Base-by-base conservation (phyloP, 1,140 invertebrate species). In the Cheumatopsyche charites region DNA sequence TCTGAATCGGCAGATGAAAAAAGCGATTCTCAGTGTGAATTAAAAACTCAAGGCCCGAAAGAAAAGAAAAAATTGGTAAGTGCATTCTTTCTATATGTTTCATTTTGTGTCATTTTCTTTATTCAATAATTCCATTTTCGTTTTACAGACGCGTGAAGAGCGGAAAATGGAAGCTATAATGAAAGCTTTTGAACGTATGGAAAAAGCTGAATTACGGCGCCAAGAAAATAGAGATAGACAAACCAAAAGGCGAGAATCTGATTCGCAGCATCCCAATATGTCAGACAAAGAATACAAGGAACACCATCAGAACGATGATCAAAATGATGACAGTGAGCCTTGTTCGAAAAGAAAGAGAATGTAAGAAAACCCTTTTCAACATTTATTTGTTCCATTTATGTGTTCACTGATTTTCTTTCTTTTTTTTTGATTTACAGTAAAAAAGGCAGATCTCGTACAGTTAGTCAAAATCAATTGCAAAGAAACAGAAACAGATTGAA, bases 81-180 rank as follows among this genome's bases (percentile, higher is more conserved):
- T 77, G 70, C 66, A n/a, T 65, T 70, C 23, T 68, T 26, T 61
- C 1, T 47, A 72, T 63, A 23, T 15, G 6, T 58, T 21, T 12
- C 43, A 26, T 58, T 75, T 29, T 42, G 15, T 41, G 42, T 68
- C 9, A 21, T 62, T 71, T 63, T 42, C 15, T 71, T 66, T 29
- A 66, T 45, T 45, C 45, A 17, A 62, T 62, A 45, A 42, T 45
- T 66, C 47, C 1, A 43, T 70, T 1, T 43, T 72, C 74, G 58
- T 43, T 42, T 82, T 82, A 62, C 82, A 94, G 90, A 94, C 93
- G 1, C 84, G 95, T 2, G 96, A 98, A 82, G 96, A 98, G 78
- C 87, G 95, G n/a, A 98, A 98, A 84, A 90, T 98, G 87, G 93
- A 96, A 78, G 94, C 95, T 0, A 95, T 96, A 74, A 91, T 98